A percentile compares a stretch with the other conserved stretches of the same genome.
Evolutionary conservation across 2,113 vertebrate species (phyloP).

Genomic region (Myotis brandtii): DNA sequence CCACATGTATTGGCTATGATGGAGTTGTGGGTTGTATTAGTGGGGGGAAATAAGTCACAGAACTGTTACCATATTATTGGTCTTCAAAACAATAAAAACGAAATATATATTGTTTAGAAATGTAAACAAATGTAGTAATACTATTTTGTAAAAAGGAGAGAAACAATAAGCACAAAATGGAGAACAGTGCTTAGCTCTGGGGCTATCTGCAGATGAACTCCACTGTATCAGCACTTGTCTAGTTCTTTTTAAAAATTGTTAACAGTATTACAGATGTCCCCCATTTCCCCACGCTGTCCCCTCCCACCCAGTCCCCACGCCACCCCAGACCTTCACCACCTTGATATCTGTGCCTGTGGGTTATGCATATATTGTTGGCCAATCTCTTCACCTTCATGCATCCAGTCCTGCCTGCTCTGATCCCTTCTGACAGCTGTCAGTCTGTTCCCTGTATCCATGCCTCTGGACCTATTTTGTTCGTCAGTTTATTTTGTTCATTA

Average conservation of each 20-base stretch:
- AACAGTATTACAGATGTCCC: no score
- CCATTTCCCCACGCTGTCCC: no score
- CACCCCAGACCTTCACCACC: no score
- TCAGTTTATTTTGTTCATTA: no score
- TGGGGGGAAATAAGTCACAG: neutral
- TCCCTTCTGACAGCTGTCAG: no score
- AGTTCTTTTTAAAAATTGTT: neutral
- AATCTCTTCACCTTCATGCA: no score
- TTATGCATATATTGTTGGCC: no score
- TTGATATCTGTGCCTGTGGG: no score
- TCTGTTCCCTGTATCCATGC: no score
- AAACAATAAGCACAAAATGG: neutral
- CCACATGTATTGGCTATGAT: neutral
- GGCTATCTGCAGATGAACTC: neutral
- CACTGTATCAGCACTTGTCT: neutral
- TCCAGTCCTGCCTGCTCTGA: no score
- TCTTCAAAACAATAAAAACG: constrained; percentile 4
- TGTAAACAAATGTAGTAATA: neutral
- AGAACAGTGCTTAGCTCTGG: neutral
- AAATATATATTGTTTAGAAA: neutral
- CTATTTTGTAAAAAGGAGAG: neutral
- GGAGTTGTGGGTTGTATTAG: neutral
- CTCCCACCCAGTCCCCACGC: no score
- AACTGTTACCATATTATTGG: neutral
- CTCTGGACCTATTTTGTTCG: no score